Evolutionary conservation across 2,113 vertebrate genomes (phyloP).

Genomic region (Pygoscelis antarcticus): DNA sequence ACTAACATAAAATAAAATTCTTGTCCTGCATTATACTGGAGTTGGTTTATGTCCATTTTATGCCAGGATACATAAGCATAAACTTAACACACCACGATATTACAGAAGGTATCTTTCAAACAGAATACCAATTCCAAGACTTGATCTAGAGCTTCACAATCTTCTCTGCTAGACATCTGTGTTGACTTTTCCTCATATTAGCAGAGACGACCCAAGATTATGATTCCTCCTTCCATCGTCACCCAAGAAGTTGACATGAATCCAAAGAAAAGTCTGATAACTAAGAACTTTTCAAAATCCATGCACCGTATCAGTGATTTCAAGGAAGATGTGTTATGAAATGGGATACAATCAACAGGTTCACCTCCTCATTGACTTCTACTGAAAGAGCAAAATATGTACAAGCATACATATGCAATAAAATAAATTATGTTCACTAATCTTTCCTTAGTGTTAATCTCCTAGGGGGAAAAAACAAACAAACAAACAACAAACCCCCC

Average conservation of each 20-base stretch:
- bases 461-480: background rate
- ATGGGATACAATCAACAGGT: background rate
- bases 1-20: background rate
- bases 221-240: background rate
- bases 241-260: background rate
- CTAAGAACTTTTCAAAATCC: background rate
- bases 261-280: background rate
- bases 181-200: background rate
- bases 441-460: background rate
- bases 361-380: background rate
- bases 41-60: background rate
- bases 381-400: background rate
- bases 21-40: background rate
- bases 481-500: background rate
- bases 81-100: background rate
- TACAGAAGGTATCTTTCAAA: background rate
- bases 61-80: background rate
- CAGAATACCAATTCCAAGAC: background rate
- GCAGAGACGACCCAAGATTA: background rate
- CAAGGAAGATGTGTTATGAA: background rate
- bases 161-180: background rate
- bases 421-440: background rate
- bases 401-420: background rate
- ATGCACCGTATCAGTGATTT: background rate
- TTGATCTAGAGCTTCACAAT: background rate